These are phyloP conservation scores for Trogon surrucura DNA, from an alignment of 2,113 vertebrate genomes.

Conservation along the genomic window DNA sequence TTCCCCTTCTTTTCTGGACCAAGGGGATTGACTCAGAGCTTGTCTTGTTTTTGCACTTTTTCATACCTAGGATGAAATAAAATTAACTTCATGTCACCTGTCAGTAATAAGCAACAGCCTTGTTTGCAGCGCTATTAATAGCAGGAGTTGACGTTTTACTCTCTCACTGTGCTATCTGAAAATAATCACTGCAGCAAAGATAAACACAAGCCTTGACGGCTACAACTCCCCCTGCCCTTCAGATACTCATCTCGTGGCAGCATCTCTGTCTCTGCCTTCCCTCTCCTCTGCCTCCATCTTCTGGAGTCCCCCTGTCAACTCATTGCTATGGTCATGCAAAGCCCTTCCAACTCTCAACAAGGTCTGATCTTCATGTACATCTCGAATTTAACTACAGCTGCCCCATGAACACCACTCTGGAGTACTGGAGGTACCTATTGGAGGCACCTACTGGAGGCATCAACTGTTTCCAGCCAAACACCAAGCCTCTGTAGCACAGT, in stretches of 20 bases:
- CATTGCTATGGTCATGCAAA: not conserved
- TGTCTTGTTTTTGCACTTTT: not conserved
- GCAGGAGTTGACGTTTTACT: constrained; percentile 3
- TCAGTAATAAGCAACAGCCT: constrained; percentile 12
- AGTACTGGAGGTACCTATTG: not conserved
- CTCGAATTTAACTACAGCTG: not conserved
- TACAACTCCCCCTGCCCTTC: constrained; percentile 4
- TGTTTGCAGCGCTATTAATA: not conserved
- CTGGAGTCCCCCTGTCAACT: not conserved
- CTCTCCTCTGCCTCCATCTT: not conserved
- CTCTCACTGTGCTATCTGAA: constrained; percentile 7
- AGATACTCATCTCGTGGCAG: not conserved
- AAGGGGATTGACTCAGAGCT: not conserved
- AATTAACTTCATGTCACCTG: constrained; percentile 33
- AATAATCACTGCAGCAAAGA: constrained; percentile 55
- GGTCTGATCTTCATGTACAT: not conserved
- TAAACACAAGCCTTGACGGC: not conserved
- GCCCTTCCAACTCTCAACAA: not conserved
- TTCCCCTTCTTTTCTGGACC: not conserved
- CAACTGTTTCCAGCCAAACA: not conserved
- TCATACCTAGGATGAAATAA: constrained; percentile 12
- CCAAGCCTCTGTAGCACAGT: not conserved
- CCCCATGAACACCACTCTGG: not conserved
- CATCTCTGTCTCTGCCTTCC: not conserved
- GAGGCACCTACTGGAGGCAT: not conserved